phyloP scores from a whole-genome alignment of 2,888 invertebrate species.

The Ashinkailepas kermadecensis region DNA sequence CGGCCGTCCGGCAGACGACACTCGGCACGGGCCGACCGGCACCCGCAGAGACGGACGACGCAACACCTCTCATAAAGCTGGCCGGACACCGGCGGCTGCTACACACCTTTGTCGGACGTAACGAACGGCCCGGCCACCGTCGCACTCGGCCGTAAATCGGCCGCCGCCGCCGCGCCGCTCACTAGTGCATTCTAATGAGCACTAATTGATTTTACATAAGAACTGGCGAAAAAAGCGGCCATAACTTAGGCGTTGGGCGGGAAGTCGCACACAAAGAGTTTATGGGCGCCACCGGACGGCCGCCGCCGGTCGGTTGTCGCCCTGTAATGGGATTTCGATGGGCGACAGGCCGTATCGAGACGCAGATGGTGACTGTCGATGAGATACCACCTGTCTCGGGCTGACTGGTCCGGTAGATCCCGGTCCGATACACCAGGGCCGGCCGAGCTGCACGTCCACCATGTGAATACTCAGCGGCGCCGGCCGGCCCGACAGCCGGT shows the following conservation, averaged over 20 bases:
- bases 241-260: slow-evolving; percentile 16
- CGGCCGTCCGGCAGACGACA: neutral
- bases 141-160: neutral
- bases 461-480: neutral
- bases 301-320: neutral
- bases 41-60: neutral
- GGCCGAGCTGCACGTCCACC: neutral
- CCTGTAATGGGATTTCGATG: neutral
- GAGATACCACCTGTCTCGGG: neutral
- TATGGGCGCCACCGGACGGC: neutral
- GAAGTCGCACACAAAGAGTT: slow-evolving; percentile 7
- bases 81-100: neutral
- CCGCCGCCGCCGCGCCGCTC: neutral
- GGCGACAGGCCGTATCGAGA: neutral
- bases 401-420: neutral
- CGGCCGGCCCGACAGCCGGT: neutral
- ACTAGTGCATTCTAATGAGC: slow-evolving; percentile 22
- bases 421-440: neutral
- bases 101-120: neutral
- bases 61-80: slow-evolving; percentile 7
- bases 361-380: neutral
- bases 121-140: neutral
- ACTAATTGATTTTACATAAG: slow-evolving; percentile 22
- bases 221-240: slow-evolving; percentile 17
- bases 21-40: neutral